Percentiles rank a stretch among this genome's conserved stretches.
Evolutionary conservation across 1,140 invertebrate species (phyloP).

Genomic region (Rhyacophila brunnea): DNA sequence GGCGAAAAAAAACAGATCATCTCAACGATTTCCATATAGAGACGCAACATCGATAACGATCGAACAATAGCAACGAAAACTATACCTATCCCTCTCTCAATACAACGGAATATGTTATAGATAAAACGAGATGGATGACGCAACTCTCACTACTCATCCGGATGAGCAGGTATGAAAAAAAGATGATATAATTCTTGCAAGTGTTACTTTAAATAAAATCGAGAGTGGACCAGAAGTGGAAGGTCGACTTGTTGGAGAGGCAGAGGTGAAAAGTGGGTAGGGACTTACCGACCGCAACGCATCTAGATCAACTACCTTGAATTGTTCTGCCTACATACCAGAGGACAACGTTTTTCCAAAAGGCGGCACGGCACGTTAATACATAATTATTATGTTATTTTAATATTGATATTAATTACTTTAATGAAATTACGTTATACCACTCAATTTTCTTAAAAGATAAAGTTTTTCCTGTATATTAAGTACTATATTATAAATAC

Average conservation of each 20-base stretch:
- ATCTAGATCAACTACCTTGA: conserved; percentile 15
- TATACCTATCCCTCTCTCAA: too few relatives aligned
- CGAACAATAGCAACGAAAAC: too few relatives aligned
- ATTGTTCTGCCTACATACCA: conserved; percentile 10
- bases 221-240: conserved; percentile 11
- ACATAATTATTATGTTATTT: background rate
- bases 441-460: too few relatives aligned
- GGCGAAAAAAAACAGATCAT: too few relatives aligned
- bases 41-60: too few relatives aligned
- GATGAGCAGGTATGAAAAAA: conserved; percentile 4
- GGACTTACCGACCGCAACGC: conserved; percentile 4
- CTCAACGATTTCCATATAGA: too few relatives aligned
- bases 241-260: background rate
- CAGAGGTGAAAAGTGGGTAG: background rate
- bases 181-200: conserved; percentile 20
- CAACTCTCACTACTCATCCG: background rate
- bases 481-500: too few relatives aligned
- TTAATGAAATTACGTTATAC: background rate
- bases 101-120: background rate
- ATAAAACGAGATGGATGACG: background rate
- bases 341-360: conserved; percentile 1
- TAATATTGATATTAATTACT: background rate
- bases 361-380: background rate
- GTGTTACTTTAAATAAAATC: conserved; percentile 9
- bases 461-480: too few relatives aligned